Percentiles rank a stretch among this genome's conserved stretches.
phyloP scores from a whole-genome alignment of 2,888 invertebrate genomes.

The Drosophila neonasuta region DNA sequence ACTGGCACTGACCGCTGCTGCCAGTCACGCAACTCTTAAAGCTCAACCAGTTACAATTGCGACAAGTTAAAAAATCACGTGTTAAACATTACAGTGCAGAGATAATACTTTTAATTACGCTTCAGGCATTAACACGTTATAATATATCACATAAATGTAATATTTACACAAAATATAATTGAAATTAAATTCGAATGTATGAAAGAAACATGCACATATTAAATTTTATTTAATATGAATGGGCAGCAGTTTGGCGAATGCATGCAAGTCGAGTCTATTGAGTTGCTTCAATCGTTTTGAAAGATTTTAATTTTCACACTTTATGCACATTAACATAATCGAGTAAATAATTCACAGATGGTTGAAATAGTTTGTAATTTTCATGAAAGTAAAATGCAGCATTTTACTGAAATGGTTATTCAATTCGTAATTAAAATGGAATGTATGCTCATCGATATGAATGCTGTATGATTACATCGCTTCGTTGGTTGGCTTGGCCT shows the following conservation, averaged over 20 bases:
- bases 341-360: constrained; percentile 4
- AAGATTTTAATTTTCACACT: constrained; percentile 6
- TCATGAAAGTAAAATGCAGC: not conserved
- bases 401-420: not conserved
- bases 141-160: constrained; percentile 24
- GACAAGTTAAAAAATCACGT: constrained; percentile 10
- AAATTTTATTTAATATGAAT: not conserved
- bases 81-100: constrained; percentile 4
- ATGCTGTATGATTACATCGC: not conserved
- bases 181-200: not conserved
- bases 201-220: not conserved
- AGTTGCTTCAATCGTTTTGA: not conserved
- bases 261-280: not conserved
- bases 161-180: not conserved
- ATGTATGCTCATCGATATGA: not conserved
- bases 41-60: not conserved
- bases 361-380: not conserved
- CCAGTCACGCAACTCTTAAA: constrained; percentile 36
- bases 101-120: constrained; percentile 48
- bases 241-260: no score
- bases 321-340: not conserved
- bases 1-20: constrained; percentile 17
- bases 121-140: constrained; percentile 57
- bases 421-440: constrained; percentile 2
- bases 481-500: not conserved